phyloP scores from a whole-genome alignment of 2,888 invertebrate species.

The Cantharis nigra region DNA sequence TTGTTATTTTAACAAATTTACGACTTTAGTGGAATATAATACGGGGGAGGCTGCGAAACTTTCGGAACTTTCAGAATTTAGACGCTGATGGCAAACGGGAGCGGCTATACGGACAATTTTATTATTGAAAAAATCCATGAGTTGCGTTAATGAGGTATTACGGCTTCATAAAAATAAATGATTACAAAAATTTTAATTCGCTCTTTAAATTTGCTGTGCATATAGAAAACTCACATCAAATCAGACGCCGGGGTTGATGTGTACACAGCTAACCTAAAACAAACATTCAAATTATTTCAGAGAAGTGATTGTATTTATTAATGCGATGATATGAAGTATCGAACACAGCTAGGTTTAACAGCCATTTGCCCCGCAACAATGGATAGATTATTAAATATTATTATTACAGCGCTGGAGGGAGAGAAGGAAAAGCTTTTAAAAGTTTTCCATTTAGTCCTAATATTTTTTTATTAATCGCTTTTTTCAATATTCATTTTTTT shows the following conservation, averaged over 20 bases:
- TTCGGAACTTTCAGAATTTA: neutral
- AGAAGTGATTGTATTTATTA: conserved; percentile 48
- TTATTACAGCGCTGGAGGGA: conserved; percentile 7
- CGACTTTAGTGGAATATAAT: neutral
- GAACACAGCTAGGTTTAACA: conserved; percentile 35
- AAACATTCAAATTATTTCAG: conserved; percentile 57
- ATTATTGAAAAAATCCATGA: neutral
- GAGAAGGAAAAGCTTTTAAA: neutral
- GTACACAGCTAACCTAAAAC: conserved; percentile 48
- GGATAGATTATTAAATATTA: conserved; percentile 37
- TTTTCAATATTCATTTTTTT: neutral
- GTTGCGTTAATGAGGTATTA: neutral
- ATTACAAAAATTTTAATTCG: neutral
- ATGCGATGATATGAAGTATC: conserved; percentile 41
- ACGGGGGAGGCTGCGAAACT: neutral
- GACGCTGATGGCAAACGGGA: neutral
- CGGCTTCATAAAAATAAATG: neutral
- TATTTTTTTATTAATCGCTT: neutral
- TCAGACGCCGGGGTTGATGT: conserved; percentile 26
- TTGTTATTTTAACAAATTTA: conserved; percentile 11
- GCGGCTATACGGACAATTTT: too few species aligned
- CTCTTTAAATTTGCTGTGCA: neutral
- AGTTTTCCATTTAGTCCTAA: neutral
- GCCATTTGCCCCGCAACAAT: conserved; percentile 32
- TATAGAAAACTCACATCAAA: conserved; percentile 5